Base-by-base conservation (phyloP, 2,113 vertebrate species). In the Myrmophylax atrothorax region DNA sequence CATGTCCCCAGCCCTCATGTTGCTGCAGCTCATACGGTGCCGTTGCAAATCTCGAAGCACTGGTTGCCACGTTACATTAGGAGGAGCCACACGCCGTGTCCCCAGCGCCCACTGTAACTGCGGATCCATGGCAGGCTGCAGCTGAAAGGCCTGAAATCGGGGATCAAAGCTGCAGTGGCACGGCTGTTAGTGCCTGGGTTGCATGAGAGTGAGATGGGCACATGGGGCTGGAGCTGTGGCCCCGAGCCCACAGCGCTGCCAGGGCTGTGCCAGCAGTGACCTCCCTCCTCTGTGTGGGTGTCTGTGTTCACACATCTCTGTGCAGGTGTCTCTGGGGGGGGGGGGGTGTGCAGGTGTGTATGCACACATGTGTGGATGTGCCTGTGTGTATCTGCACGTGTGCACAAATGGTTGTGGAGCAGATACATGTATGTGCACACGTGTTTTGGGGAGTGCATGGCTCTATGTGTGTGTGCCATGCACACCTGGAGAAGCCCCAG, bases 21-120 rank as follows among this genome's bases (percentile, higher is more conserved):
- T 1, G 1, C 78, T 49, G 69, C 40, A 50, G 64, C 50, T 69
- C 40, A 14, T 64, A 9, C 2, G 3, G 60, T 85, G 44, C 87
- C 3, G 0, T 37, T 50, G 67, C 53, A 38, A 58, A 78, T 85
- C 70, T 67, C 12, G 1, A 33, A 56, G 67, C 0, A 0, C 75
- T 68, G 75, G 88, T 94, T 96, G 94, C 91, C 94, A 90, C 12
- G 29, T 87, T 82, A 75, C 42, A 3, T 90, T 38, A 87, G 93
- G 90, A 89, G 87, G 84, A 94, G 85, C 82, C 69, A 37, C 38
- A 16, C 81, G 53, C 35, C n/a, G 7, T 19, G 14, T 83, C 60
- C 64, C 81, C 6, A 14, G 46, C 3, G 3, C 84, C 68, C 6
- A 12, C 74, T 81, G 87, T 87, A 81, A 18, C 69, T 69, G 73